Percentiles rank a stretch among this genome's conserved stretches.
phyloP scores from a whole-genome alignment of 1,140 invertebrate species.

The Brachionus rotundiformis region DNA sequence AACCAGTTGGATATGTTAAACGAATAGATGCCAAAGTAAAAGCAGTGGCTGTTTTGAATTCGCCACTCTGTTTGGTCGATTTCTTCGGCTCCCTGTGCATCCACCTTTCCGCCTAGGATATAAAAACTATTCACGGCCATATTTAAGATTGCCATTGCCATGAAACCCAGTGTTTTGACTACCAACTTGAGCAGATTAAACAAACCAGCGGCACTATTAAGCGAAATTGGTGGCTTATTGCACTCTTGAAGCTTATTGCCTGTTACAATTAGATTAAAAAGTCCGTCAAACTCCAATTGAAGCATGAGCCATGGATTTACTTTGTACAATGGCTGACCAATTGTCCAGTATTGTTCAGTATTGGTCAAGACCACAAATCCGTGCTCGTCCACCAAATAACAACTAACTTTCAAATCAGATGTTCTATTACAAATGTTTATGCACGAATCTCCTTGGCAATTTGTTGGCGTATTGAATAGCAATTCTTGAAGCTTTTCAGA shows the following conservation, averaged over 20 bases:
- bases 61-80: conserved; percentile 31
- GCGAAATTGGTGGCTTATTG: neutral
- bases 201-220: neutral
- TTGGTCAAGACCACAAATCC: conserved; percentile 48
- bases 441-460: conserved; percentile 6
- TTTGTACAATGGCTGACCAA: conserved; percentile 49
- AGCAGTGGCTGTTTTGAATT: conserved; percentile 33
- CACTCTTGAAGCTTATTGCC: conserved; percentile 43
- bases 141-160: neutral
- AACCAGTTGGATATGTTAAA: conserved; percentile 28
- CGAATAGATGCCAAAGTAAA: conserved; percentile 46
- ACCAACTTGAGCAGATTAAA: conserved; percentile 6
- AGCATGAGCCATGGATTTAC: conserved; percentile 49
- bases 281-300: conserved; percentile 41
- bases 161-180: neutral
- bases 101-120: neutral
- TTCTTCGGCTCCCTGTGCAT: neutral
- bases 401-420: neutral
- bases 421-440: conserved; percentile 25
- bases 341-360: neutral
- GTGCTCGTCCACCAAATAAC: conserved; percentile 37
- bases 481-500: conserved; percentile 32
- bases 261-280: conserved; percentile 33
- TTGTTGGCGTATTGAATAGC: neutral
- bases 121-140: neutral